Percentiles rank a stretch among this genome's conserved stretches.
Evolutionary conservation across 2,113 vertebrate genomes (phyloP).

Genomic region (Plestiodon gilberti): DNA sequence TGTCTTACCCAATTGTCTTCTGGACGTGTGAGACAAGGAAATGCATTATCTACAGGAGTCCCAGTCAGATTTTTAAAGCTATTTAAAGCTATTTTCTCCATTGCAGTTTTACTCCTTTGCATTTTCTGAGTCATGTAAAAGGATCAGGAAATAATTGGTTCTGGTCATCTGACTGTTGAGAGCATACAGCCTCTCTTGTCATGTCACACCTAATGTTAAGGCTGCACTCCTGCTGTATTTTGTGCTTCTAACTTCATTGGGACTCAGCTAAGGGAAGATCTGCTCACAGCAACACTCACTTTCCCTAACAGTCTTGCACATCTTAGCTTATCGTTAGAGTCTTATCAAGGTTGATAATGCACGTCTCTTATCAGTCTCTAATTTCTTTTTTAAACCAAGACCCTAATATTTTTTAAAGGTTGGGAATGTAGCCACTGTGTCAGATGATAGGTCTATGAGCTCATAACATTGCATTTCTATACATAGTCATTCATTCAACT

Average conservation of each 20-base stretch:
- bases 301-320: not conserved
- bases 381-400: not conserved
- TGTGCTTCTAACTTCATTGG: not conserved
- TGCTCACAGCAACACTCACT: not conserved
- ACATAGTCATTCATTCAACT: not conserved
- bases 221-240: not conserved
- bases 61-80: fast-evolving
- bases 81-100: not conserved
- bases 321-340: not conserved
- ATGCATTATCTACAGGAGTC: not conserved
- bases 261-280: not conserved
- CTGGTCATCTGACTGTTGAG: not conserved
- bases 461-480: not conserved
- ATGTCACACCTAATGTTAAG: not conserved
- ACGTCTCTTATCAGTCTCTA: not conserved
- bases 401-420: not conserved
- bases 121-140: not conserved
- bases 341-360: not conserved
- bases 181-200: not conserved
- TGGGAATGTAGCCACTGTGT: not conserved
- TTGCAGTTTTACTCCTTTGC: not conserved
- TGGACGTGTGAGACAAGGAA: not conserved
- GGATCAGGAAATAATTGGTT: not conserved
- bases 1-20: conserved; percentile 2
- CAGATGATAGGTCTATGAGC: not conserved